Evolutionary conservation across 2,888 invertebrate species (phyloP), one percentile per base, ranked within the genome.

Genomic region (Epirrhoe alternata): DNA sequence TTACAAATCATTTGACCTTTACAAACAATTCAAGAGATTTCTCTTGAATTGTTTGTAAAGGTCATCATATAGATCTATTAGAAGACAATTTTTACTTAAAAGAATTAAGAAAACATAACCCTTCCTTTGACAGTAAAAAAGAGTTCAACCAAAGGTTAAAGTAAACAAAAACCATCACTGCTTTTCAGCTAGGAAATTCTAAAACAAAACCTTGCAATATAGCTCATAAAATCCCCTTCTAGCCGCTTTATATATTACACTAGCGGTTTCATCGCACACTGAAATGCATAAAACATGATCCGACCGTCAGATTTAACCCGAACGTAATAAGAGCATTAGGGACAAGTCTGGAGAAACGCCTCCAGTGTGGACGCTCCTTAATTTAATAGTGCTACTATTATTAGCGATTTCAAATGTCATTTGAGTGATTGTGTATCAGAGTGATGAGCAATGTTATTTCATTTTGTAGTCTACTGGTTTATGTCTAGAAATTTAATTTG

Each of bases 241-340:
- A 85, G 80, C 81, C 82, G 83, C 84, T 87, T 88, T 86, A 86
- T 89, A 88, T 87, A 88, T 90, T 87, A 88, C 86, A 84, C 83
- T 84, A 80, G 88, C 86, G 86, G 90, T 90, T 88, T 88, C 90
- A 87, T 87, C 90, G 90, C 87, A 84, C 86, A 86, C 88, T 86
- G 82, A 86, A 87, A 92, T 92, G 92, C 92, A 92, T 92, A 91
- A 92, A 90, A 92, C 92, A 92, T 92, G 92, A 92, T 88, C 86
- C 86, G 82, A 77, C 81, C 90, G 89, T 91, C 90, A 90, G 92
- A 92, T 92, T 92, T 92, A 92, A 92, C 90, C 90, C 88, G 86
- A 85, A 86, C 84, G 91, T 90, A 92, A 92, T 92, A 92, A 92
- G 89, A 91, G 84, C 88, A 92, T 90, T 89, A 89, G 78, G 83